phyloP scores from a whole-genome alignment of 2,888 invertebrate species.

The Glaucopsyche alexis region DNA sequence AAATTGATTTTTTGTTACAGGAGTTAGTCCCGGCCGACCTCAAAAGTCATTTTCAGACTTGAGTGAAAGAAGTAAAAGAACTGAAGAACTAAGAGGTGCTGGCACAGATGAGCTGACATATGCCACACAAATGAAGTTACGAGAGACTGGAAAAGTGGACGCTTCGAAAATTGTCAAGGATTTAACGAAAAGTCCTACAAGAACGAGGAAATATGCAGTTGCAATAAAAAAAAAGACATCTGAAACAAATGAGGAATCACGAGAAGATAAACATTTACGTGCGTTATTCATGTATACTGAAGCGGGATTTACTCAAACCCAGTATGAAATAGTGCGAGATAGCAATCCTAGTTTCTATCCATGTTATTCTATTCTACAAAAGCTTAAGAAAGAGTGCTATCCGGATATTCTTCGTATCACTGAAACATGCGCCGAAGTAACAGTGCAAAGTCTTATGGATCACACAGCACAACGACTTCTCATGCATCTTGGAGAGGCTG shows the following conservation, averaged over 20 bases:
- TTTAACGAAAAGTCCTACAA: constrained; percentile 25
- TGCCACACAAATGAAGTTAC: constrained; percentile 37
- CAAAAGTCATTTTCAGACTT: too few species aligned
- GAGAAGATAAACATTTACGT: constrained; percentile 11
- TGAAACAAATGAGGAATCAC: background rate
- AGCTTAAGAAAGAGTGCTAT: constrained; percentile 34
- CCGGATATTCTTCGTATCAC: constrained; percentile 36
- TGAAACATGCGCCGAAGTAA: constrained; percentile 36
- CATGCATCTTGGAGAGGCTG: constrained; percentile 11
- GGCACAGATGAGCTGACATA: constrained; percentile 33
- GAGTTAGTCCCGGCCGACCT: too few species aligned
- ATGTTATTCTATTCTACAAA: constrained; percentile 21
- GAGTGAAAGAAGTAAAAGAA: too few species aligned
- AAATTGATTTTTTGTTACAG: too few species aligned
- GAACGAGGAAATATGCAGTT: constrained; percentile 33
- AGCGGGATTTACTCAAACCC: constrained; percentile 34
- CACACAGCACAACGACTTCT: constrained; percentile 28
- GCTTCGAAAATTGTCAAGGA: constrained; percentile 38
- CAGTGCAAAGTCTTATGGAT: constrained; percentile 35
- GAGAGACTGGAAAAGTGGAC: constrained; percentile 36
- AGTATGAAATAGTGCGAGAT: constrained; percentile 34
- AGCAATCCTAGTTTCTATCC: constrained; percentile 30
- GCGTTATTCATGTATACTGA: constrained; percentile 32
- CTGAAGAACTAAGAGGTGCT: constrained; percentile 1
- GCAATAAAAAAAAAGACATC: constrained; percentile 33